A percentile compares a stretch with the other conserved stretches of the same genome.
These are phyloP conservation scores for Philotrypesis tridentata DNA, from an alignment of 1,140 invertebrate species.

Conservation along the genomic window DNA sequence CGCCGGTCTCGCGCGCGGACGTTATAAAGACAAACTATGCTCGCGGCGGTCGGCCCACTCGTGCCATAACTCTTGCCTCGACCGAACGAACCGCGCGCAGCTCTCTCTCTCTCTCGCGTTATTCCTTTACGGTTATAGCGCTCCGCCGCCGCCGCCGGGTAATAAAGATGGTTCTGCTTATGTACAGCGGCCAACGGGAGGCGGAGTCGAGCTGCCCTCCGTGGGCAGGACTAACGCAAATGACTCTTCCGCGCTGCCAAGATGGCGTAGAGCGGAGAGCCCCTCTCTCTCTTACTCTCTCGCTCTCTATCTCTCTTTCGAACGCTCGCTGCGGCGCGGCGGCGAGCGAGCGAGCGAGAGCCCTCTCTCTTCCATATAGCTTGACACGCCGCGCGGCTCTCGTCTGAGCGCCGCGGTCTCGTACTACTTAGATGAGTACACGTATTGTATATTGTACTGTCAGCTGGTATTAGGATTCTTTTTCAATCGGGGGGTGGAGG, in stretches of 20 bases:
- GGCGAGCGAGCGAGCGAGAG: no score
- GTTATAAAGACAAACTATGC: conserved; percentile 75
- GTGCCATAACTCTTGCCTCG: conserved; percentile 35
- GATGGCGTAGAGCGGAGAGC: conserved; percentile 68
- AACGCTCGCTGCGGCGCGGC: background rate
- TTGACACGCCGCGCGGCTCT: background rate
- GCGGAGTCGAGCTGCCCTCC: conserved; percentile 73
- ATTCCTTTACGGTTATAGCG: conserved; percentile 70
- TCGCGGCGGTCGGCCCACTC: conserved; percentile 60
- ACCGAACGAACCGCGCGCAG: conserved; percentile 46
- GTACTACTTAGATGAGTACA: background rate
- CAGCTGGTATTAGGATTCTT: no score
- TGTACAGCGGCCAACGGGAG: conserved; percentile 69
- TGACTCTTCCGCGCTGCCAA: conserved; percentile 72
- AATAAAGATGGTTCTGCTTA: conserved; percentile 75
- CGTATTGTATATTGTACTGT: no score
- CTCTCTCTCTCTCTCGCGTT: conserved; percentile 51
- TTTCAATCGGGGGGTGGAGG: no score
- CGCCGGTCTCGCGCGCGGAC: conserved; percentile 67
- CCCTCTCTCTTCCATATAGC: no score
- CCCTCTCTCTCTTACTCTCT: conserved; percentile 10
- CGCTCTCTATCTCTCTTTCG: background rate
- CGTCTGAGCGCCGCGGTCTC: background rate
- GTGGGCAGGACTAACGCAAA: conserved; percentile 75
- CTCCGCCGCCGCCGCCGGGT: conserved; percentile 63